Evolutionary conservation across 1,140 invertebrate genomes (phyloP).

Genomic region (Chrysomallon squamiferum): DNA sequence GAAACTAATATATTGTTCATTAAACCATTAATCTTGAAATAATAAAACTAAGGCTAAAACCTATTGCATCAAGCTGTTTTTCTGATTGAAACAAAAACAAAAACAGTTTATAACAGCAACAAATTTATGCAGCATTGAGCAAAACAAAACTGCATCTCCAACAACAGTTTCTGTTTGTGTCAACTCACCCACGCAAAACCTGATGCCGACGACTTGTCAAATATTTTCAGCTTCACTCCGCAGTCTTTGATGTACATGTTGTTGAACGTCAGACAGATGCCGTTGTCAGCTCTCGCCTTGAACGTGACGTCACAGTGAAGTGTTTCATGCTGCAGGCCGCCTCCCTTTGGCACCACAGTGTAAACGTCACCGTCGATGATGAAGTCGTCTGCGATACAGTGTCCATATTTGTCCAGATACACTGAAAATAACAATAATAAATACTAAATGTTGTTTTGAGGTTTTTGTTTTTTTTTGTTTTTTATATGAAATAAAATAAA

Average conservation of each 20-base stretch:
- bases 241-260: conserved; percentile 12
- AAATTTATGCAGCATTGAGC: too few species aligned
- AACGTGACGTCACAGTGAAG: conserved; percentile 10
- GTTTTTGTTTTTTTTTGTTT: too few species aligned
- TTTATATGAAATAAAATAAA: too few species aligned
- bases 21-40: too few species aligned
- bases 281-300: conserved; percentile 5
- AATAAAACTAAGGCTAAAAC: too few species aligned
- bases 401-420: conserved; percentile 17
- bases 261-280: conserved; percentile 17
- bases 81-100: too few species aligned
- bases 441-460: too few species aligned
- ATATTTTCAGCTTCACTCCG: conserved; percentile 10
- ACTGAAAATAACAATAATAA: conserved; percentile 10
- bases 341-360: neutral
- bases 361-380: conserved; percentile 8
- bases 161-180: neutral
- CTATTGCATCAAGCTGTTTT: too few species aligned
- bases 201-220: conserved; percentile 1
- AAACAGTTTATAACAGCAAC: too few species aligned
- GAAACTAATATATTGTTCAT: too few species aligned
- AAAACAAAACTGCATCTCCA: too few species aligned
- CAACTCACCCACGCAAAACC: conserved; percentile 13
- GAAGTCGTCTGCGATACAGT: conserved; percentile 9
- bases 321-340: conserved; percentile 11